Base-by-base conservation (phyloP, 2,888 invertebrate genomes). In the Drosophila pegasa region DNA sequence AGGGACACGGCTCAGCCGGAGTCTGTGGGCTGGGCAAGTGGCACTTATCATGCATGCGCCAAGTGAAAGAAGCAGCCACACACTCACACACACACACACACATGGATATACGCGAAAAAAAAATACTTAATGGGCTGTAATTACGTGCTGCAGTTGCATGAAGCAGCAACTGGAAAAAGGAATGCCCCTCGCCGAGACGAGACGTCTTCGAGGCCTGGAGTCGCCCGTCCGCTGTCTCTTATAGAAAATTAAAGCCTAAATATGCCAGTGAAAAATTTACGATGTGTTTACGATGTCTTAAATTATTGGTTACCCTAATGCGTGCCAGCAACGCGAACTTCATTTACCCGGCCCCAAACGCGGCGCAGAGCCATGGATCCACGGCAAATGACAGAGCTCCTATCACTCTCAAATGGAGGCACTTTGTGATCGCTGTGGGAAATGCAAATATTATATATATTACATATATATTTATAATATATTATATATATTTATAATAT, bases 251-350 rank as follows among this genome's bases (percentile, higher is more conserved):
- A 78, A 82, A 82, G 78, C 80, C 80, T 86, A 71, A 82, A 72
- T 85, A 72, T 75, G 82, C 82, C 71, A 72, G 79, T 81, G 87
- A 89, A 79, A 87, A 88, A 87, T 89, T 90, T 89, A 89, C 87
- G 90, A 90, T 67, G 90, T 90, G 90, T 90, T 90, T 90, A 90
- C 87, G 83, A 88, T 87, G 80, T 74, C 78, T 79, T 75, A 87
- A 90, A 90, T 90, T 90, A 89, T 78, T 62, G 84, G 87, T 82
- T 82, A 75, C 76, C 55, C 79, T 88, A 85, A 89, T 89, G 89
- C 75, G 78, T 73, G 76, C 54, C 71, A 70, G 58, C 56, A 87
- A 85, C 78, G 88, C 88, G 75, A 88, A 61, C 76, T 68, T 80
- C 76, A 79, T 71, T 86, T 61, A 16, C 68, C n/a, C 31, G 22